Base-by-base conservation (phyloP, 2,113 vertebrate species). In the Murina feae region DNA sequence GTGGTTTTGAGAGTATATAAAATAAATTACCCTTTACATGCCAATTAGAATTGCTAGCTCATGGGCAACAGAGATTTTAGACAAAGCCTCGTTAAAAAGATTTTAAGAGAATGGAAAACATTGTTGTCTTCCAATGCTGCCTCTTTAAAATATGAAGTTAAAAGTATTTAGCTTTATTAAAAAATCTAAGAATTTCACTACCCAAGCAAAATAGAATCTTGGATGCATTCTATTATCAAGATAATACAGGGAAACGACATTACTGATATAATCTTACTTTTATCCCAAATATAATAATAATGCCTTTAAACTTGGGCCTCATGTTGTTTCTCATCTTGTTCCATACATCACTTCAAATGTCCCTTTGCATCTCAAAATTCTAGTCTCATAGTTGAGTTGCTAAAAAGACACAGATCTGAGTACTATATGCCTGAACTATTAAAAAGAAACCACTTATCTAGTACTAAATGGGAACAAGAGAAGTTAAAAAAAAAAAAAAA, bases 1-100 rank as follows among this genome's bases (percentile, higher is more conserved):
- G 87, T 94, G 86, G 3, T 60, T 91, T 87, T 9, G 44, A 85
- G 71, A 95, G 76, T 39, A 89, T 78, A 92, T 96, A 44, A 71
- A 97, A 96, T 88, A 60, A 87, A 96, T 95, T 97, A 89, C 1
- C 58, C 83, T 84, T 75, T 68, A 76, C 85, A 72, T 71, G 87
- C 9, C 17, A 93, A 90, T 84, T 7, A 53, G 71, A 90, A 95
- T 89, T 93, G 17, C 14, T 6, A 96, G 78, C 47, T 93, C 65
- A 1, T 6, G 47, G 51, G 71, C 32, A 95, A 71, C 14, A n/a
- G 81, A 83, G 53, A 90, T 75, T 96, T 1, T 96, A 51, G 11
- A 83, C 39, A 90, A 95, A 68, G 49, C 28, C 20, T 53, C 63
- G 76, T 82, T 89, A 74, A 90, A 74, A 83, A 81, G 66, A 80